Percentiles rank a stretch among this genome's conserved stretches.
Conservation (phyloP, 2,113 vertebrate genomes). For the Merops nubicus region DNA sequence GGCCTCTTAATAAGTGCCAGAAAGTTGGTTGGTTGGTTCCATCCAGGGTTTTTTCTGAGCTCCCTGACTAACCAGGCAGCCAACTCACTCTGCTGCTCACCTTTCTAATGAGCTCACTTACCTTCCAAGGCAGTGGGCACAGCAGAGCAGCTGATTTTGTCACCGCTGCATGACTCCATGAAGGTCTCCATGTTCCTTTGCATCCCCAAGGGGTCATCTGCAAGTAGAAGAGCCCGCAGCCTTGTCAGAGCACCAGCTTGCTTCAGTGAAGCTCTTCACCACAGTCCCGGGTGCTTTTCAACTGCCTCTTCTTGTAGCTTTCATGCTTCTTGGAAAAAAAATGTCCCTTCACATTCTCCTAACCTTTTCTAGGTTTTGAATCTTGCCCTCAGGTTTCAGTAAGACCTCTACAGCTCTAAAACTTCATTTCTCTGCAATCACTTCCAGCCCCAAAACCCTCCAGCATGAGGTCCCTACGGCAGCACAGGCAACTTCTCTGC, state of each 20-base stretch:
- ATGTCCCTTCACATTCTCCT: fast-evolving
- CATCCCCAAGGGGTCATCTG: constrained; percentile 73
- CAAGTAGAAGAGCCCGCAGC: neutral
- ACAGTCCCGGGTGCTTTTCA: neutral
- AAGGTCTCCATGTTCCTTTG: constrained; percentile 75
- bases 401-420: neutral
- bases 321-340: neutral
- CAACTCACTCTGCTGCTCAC: neutral
- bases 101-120: constrained; percentile 27
- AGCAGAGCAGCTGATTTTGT: constrained; percentile 82
- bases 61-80: neutral
- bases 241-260: neutral
- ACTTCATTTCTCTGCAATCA: neutral
- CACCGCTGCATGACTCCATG: constrained; percentile 81
- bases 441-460: neutral
- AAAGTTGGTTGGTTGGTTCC: neutral
- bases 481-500: neutral
- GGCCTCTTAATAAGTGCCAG: neutral
- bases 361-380: neutral
- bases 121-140: constrained; percentile 72
- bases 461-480: neutral
- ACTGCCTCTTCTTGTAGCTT: neutral
- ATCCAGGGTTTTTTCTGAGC: neutral
- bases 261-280: neutral
- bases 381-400: neutral